A percentile compares a stretch with the other conserved stretches of the same genome.
Evolutionary conservation across 2,797 vertebrate genomes (phyloP).

Genomic region (Molossus alvarezi): DNA sequence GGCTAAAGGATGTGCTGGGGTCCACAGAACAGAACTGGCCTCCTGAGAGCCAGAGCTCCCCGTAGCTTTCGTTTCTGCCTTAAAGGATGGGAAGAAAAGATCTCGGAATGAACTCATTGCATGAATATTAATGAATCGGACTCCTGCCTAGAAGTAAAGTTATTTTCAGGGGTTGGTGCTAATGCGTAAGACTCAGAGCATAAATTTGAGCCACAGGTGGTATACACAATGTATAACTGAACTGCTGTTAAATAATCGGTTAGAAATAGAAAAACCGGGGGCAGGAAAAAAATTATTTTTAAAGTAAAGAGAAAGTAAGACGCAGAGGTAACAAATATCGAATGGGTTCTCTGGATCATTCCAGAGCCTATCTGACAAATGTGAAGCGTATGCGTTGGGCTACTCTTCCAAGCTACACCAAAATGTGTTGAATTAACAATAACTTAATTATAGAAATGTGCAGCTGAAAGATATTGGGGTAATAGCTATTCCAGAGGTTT

Average conservation of each 20-base stretch:
- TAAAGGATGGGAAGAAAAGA: not conserved
- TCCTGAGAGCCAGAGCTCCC: not conserved
- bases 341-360: not conserved
- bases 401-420: not conserved
- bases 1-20: not conserved
- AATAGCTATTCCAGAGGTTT: not conserved
- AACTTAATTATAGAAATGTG: not conserved
- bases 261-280: constrained; percentile 23
- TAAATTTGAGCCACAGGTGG: not conserved
- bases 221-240: not conserved
- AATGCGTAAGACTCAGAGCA: not conserved
- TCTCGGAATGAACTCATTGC: not conserved
- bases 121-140: constrained; percentile 57
- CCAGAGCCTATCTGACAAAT: not conserved
- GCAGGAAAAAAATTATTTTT: not conserved
- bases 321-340: not conserved
- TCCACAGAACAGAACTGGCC: not conserved
- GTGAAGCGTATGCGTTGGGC: not conserved
- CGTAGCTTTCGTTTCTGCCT: constrained; percentile 11
- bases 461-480: not conserved
- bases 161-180: constrained; percentile 21
- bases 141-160: constrained; percentile 52
- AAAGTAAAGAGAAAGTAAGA: not conserved
- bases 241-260: constrained; percentile 43
- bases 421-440: not conserved